Percentiles rank a stretch among this genome's conserved stretches.
phyloP scores from a whole-genome alignment of 2,797 vertebrate species.

The Myiotriccus ornatus region DNA sequence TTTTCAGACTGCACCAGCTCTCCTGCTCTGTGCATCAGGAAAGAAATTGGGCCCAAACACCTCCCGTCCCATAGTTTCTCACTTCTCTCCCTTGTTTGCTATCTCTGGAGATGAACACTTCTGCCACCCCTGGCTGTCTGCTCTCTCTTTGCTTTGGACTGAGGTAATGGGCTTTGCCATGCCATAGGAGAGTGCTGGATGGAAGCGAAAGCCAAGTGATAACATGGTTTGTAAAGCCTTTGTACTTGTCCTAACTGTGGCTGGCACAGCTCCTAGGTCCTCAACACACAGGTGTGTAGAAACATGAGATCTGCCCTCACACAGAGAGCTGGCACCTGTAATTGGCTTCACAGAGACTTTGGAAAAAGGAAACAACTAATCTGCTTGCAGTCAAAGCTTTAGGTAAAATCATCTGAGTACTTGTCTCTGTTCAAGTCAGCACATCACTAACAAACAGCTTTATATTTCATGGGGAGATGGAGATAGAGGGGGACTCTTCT shows the following conservation, averaged over 20 bases:
- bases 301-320: background rate
- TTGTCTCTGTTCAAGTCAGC: background rate
- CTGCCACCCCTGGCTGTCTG: background rate
- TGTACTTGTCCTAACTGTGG: background rate
- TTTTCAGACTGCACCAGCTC: background rate
- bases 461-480: background rate
- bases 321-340: background rate
- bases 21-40: background rate
- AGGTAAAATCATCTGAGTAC: background rate
- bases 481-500: background rate
- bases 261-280: background rate
- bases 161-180: background rate
- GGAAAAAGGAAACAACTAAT: background rate
- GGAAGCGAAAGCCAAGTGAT: accelerated
- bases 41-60: background rate
- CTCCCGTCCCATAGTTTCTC: accelerated
- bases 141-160: background rate
- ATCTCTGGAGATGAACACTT: background rate
- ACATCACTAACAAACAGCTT: background rate
- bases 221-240: background rate
- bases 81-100: background rate
- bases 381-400: background rate
- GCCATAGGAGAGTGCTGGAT: background rate
- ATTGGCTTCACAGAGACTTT: background rate
- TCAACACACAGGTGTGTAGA: background rate